phyloP scores from a whole-genome alignment of 2,113 vertebrate species.

The Erythrocercus mccallii region DNA sequence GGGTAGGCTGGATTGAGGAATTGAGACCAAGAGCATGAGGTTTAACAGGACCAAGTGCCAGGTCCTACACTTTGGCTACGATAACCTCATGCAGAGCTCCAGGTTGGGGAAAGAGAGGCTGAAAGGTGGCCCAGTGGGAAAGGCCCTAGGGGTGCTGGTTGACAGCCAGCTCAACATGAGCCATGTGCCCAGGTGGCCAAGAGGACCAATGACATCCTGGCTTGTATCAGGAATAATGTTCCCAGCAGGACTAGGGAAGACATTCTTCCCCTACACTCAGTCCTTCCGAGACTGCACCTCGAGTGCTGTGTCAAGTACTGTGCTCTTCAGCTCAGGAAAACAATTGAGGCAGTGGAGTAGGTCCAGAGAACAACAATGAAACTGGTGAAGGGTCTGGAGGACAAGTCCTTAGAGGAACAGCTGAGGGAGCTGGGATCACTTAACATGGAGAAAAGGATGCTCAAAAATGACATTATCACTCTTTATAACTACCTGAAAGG shows the following conservation, averaged over 20 bases:
- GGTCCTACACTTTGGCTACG: no score
- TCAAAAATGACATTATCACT: neutral
- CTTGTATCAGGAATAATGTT: neutral
- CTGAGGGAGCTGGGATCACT: neutral
- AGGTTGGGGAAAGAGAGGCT: neutral
- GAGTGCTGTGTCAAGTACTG: rapidly evolving
- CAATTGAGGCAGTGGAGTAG: neutral
- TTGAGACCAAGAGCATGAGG: neutral
- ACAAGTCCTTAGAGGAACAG: neutral
- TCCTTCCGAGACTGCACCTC: rapidly evolving
- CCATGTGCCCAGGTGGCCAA: neutral
- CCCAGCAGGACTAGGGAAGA: neutral
- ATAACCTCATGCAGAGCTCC: neutral
- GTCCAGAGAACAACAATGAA: neutral
- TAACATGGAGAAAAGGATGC: neutral
- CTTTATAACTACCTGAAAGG: neutral
- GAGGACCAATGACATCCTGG: neutral
- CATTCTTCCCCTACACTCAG: neutral
- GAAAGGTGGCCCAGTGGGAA: rapidly evolving
- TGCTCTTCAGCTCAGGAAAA: neutral
- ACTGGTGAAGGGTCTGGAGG: neutral
- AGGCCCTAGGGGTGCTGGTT: neutral
- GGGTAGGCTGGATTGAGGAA: no score
- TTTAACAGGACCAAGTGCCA: neutral
- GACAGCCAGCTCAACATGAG: neutral